Evolutionary conservation across 2,888 invertebrate species (phyloP).

Genomic region (Chymomyza amoena): DNA sequence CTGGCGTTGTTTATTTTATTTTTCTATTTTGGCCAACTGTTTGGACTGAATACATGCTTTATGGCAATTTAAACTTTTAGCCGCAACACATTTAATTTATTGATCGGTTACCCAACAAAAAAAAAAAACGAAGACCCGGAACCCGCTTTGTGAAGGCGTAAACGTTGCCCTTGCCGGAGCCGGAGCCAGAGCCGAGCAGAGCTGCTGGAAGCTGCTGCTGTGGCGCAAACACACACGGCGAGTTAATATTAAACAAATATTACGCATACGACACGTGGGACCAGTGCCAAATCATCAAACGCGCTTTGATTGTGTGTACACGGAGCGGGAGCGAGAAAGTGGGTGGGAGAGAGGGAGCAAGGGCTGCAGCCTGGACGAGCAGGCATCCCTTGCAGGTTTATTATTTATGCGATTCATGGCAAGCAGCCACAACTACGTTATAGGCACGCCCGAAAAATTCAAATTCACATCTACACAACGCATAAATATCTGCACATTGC

Average conservation of each 20-base stretch:
- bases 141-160: background rate
- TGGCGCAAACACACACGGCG: background rate
- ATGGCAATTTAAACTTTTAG: conserved; percentile 13
- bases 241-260: conserved; percentile 55
- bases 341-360: background rate
- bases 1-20: too few species aligned
- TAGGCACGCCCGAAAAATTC: conserved; percentile 30
- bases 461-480: conserved; percentile 11
- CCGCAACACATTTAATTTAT: conserved; percentile 26
- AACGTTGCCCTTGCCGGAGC: too few species aligned
- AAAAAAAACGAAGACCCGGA: conserved; percentile 16
- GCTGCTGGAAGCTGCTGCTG: background rate
- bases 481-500: conserved; percentile 15
- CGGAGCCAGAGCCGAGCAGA: too few species aligned
- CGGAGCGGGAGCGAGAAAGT: background rate
- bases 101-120: conserved; percentile 21
- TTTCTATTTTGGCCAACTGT: conserved; percentile 22
- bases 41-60: background rate
- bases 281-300: conserved; percentile 46
- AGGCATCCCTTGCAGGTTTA: conserved; percentile 42
- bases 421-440: background rate
- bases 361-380: background rate
- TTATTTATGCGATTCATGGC: conserved; percentile 47
- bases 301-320: conserved; percentile 12
- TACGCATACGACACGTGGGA: conserved; percentile 57